Conservation (phyloP, 2,113 vertebrate species). For the Hydrolagus affinis region DNA sequence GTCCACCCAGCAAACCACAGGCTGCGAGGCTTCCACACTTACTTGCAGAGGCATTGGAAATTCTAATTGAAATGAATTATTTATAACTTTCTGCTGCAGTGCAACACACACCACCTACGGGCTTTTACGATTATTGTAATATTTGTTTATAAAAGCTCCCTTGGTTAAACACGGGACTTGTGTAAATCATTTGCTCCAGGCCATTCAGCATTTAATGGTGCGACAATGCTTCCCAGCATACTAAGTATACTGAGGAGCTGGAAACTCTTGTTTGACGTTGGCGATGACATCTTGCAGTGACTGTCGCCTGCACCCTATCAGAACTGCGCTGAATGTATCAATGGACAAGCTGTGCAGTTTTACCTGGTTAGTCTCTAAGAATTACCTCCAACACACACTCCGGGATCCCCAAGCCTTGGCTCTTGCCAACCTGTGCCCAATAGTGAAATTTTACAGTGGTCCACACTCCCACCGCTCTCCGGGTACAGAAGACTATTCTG, state of each 20-base stretch:
- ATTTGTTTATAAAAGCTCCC: conserved; percentile 28
- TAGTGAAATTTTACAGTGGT: too few species aligned
- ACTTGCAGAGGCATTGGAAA: neutral
- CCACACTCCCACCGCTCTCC: too few species aligned
- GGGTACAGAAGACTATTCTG: too few species aligned
- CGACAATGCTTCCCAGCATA: neutral
- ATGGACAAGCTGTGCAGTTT: too few species aligned
- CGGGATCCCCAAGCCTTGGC: too few species aligned
- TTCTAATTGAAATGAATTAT: conserved; percentile 26
- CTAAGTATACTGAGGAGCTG: neutral
- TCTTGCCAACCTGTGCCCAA: too few species aligned
- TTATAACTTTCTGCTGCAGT: conserved; percentile 20
- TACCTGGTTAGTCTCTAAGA: too few species aligned
- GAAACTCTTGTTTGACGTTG: neutral
- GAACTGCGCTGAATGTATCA: too few species aligned
- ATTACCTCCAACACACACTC: too few species aligned
- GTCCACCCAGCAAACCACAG: neutral
- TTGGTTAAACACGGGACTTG: conserved; percentile 20
- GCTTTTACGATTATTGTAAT: conserved; percentile 19
- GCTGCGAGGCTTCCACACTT: neutral
- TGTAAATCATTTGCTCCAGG: neutral
- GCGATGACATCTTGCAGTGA: too few species aligned
- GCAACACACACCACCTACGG: conserved; percentile 1
- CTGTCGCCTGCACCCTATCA: too few species aligned
- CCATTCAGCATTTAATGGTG: conserved; percentile 3